These are phyloP conservation scores for Amphipoea lucens DNA, from an alignment of 2,888 invertebrate species.

Conservation along the genomic window DNA sequence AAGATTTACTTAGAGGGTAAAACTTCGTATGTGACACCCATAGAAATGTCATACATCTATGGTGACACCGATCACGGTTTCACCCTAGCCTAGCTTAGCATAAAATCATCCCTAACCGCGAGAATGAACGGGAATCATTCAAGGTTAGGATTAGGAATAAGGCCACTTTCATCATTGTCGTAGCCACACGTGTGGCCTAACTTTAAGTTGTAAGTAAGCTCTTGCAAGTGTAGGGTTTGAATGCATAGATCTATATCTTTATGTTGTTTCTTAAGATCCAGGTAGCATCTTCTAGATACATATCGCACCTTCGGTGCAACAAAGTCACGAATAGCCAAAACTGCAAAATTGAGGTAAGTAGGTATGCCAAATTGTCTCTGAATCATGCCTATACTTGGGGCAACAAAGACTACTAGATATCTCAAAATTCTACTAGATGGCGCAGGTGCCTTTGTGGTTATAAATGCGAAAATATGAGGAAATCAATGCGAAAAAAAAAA, in stretches of 20 bases:
- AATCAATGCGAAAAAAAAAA: no score
- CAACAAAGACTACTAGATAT: no score
- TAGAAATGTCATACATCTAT: no score
- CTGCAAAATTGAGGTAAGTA: no score
- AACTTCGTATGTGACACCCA: background rate
- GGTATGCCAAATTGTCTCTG: no score
- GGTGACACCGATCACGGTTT: background rate
- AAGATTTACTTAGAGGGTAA: background rate
- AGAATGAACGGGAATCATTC: background rate
- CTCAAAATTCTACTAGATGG: no score
- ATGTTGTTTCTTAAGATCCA: background rate
- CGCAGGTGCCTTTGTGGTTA: no score
- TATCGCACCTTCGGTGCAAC: no score
- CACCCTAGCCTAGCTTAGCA: background rate
- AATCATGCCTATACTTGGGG: no score
- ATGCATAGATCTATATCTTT: background rate
- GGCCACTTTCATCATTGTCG: background rate
- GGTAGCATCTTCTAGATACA: background rate
- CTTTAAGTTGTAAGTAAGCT: conserved; percentile 1
- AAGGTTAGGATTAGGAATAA: background rate
- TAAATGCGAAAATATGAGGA: no score
- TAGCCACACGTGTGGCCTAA: background rate
- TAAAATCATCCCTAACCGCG: background rate
- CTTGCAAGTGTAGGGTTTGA: no score
- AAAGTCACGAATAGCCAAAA: no score